phyloP scores from a whole-genome alignment of 2,888 invertebrate species.

The Therioaphis trifolii region DNA sequence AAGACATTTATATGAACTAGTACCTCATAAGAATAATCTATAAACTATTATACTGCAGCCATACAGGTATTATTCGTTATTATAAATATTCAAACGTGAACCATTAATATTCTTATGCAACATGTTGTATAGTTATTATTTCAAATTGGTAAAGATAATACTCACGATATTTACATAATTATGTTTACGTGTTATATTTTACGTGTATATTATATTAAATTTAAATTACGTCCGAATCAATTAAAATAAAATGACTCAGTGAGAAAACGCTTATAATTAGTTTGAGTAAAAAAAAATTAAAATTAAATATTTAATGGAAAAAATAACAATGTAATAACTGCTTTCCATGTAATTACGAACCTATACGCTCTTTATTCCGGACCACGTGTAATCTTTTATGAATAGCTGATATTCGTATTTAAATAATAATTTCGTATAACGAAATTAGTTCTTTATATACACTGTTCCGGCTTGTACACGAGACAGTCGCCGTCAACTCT shows the following conservation, averaged over 20 bases:
- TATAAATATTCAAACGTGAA: no score
- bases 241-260: slow-evolving; percentile 36
- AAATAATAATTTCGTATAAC: slow-evolving; percentile 11
- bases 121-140: no score
- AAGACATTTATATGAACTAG: no score
- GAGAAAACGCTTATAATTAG: slow-evolving; percentile 44
- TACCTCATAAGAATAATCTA: no score
- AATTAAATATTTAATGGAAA: not conserved
- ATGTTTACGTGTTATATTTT: slow-evolving; percentile 22
- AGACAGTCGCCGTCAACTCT: slow-evolving; percentile 12
- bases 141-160: not conserved
- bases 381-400: not conserved
- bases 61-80: no score
- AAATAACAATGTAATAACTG: slow-evolving; percentile 2
- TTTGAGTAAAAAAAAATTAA: not conserved
- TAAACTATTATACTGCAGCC: no score
- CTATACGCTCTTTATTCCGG: not conserved
- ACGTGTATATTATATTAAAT: slow-evolving; percentile 4
- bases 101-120: no score
- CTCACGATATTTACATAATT: slow-evolving; percentile 25
- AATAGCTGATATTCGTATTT: not conserved
- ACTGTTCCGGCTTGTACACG: not conserved
- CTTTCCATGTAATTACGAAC: not conserved
- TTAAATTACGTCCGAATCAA: slow-evolving; percentile 30
- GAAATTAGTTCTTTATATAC: not conserved